Base-by-base conservation (phyloP, 2,797 vertebrate genomes). In the Paguma larvata region DNA sequence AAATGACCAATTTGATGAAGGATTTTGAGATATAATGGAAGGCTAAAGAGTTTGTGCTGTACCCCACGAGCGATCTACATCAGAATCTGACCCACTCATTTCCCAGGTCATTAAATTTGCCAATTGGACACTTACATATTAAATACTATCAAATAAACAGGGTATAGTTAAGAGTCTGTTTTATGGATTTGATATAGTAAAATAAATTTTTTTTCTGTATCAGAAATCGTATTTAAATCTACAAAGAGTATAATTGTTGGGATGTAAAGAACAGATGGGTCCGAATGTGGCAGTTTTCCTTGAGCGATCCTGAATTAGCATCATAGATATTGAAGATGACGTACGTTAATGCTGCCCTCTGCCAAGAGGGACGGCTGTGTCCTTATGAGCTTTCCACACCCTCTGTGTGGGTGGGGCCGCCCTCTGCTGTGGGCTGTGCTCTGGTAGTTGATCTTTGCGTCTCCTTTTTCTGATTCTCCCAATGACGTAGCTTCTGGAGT, bases 221-320 rank as follows among this genome's bases (percentile, higher is more conserved):
- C 89, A 34, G 53, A 89, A 95, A 92, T 73, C 48, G 34, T 87
- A 8, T 86, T 95, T 95, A 97, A 95, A 85, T 94, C 44, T 53
- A 70, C 59, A 70, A 91, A 38, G 75, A 56, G 63, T 90, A 65
- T 75, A 87, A 30, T 79, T 3, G 2, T 53, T 44, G 94, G 51
- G 67, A 78, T 93, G 56, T 78, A 82, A 93, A 87, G 87, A 92
- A 75, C 90, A 96, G 91, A 95, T 96, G 84, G 91, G 8, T 32
- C 56, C 9, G 3, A 94, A 84, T 0, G 6, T 84, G 68, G 51
- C 3, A 68, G 70, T 83, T 84, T 93, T 95, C 85, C 87, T 85
- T 83, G 84, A 90, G 77, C 68, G 67, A 85, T 70, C 89, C 46
- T 93, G 89, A 98, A 78, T 85, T 90, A 90, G 87, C 77, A 38